These are phyloP conservation scores for Drosophila phalerata DNA, from an alignment of 2,888 invertebrate species.

Conservation along the genomic window DNA sequence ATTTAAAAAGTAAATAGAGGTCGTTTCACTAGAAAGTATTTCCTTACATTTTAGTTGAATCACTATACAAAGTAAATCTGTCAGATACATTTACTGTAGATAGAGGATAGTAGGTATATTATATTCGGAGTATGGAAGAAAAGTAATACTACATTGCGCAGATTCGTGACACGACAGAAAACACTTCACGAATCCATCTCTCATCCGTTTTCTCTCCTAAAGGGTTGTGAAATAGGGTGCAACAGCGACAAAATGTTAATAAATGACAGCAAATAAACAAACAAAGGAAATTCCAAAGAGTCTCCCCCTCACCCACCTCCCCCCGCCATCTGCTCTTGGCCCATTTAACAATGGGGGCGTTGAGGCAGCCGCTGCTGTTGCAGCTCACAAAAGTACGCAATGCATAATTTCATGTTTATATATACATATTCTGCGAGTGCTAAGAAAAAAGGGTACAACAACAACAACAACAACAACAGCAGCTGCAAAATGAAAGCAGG, in stretches of 20 bases:
- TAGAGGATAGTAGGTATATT: too few species aligned
- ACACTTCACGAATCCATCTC: neutral
- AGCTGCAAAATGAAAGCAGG: conserved; percentile 66
- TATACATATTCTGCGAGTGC: conserved; percentile 48
- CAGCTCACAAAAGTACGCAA: conserved; percentile 52
- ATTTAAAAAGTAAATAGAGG: neutral
- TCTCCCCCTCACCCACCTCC: too few species aligned
- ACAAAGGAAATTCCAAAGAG: neutral
- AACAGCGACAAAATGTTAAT: conserved; percentile 25
- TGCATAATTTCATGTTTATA: conserved; percentile 52
- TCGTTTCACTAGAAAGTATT: neutral
- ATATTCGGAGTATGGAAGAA: too few species aligned
- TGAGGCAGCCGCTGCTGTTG: conserved; percentile 29
- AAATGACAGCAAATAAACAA: conserved; percentile 25
- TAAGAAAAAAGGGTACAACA: conserved; percentile 44
- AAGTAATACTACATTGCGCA: neutral
- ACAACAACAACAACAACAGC: conserved; percentile 30
- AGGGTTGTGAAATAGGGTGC: conserved; percentile 2
- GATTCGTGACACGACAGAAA: conserved; percentile 7
- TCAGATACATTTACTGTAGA: too few species aligned
- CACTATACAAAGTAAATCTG: too few species aligned
- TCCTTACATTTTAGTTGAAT: too few species aligned
- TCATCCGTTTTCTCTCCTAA: neutral
- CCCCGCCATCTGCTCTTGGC: neutral
- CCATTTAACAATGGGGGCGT: conserved; percentile 18